Percentiles rank a stretch among this genome's conserved stretches.
These are phyloP conservation scores for Ichneumon xanthorius DNA, from an alignment of 2,888 invertebrate genomes.

Conservation along the genomic window DNA sequence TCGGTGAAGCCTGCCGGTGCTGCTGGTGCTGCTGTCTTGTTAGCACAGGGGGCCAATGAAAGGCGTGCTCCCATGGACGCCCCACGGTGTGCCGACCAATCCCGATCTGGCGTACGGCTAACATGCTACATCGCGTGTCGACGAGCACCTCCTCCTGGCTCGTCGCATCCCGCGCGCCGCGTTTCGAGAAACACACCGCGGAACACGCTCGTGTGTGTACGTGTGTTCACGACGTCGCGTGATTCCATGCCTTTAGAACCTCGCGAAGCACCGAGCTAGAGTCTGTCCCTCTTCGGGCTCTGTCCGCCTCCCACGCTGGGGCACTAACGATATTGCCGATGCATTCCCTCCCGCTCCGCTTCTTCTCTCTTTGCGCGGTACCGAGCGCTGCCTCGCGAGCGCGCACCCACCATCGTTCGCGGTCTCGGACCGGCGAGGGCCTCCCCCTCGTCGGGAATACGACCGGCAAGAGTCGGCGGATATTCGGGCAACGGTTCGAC, in stretches of 20 bases:
- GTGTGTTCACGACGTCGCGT: slow-evolving; percentile 68
- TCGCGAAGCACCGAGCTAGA: slow-evolving; percentile 37
- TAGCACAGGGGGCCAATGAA: slow-evolving; percentile 81
- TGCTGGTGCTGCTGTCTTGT: slow-evolving; percentile 81
- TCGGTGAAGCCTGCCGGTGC: slow-evolving; percentile 62
- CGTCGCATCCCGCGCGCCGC: slow-evolving; percentile 71
- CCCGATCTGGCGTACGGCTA: slow-evolving; percentile 73
- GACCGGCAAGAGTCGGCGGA: neutral
- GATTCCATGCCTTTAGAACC: slow-evolving; percentile 68
- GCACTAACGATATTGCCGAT: slow-evolving; percentile 24
- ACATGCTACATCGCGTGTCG: slow-evolving; percentile 84
- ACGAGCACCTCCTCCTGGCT: slow-evolving; percentile 83
- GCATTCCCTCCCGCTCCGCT: neutral
- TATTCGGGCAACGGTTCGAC: slow-evolving; percentile 1
- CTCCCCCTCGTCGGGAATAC: slow-evolving; percentile 1
- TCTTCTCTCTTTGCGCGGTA: slow-evolving; percentile 29
- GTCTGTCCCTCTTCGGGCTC: slow-evolving; percentile 63
- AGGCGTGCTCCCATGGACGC: slow-evolving; percentile 82
- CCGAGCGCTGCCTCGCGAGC: slow-evolving; percentile 37
- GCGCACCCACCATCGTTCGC: slow-evolving; percentile 31
- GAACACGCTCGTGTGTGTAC: slow-evolving; percentile 1
- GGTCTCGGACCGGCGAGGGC: neutral
- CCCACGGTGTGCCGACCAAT: slow-evolving; percentile 81
- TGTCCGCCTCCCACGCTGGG: slow-evolving; percentile 52
- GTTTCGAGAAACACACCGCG: slow-evolving; percentile 33